Conservation (phyloP, 2,888 invertebrate genomes). For the Gandaritis pyraliata region DNA sequence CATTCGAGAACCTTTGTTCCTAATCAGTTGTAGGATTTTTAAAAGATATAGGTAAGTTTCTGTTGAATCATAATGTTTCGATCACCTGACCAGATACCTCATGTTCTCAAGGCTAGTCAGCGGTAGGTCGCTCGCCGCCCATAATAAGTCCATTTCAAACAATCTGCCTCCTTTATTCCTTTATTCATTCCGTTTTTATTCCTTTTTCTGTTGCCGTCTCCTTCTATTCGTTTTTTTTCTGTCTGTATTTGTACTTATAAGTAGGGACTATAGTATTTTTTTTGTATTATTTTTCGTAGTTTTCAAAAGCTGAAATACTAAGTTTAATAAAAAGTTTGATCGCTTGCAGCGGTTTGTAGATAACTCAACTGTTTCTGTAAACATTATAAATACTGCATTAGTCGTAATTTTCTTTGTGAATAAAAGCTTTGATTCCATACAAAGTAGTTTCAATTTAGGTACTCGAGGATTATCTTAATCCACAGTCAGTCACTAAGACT, state of each 20-base stretch:
- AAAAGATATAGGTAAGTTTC: too few relatives aligned
- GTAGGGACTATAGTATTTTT: too few relatives aligned
- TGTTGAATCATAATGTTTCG: too few relatives aligned
- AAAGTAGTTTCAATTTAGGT: slow-evolving; percentile 43
- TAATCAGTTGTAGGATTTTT: too few relatives aligned
- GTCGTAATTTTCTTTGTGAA: too few relatives aligned
- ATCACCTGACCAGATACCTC: slow-evolving; percentile 6
- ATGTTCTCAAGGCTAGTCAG: slow-evolving; percentile 40
- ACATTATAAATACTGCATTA: too few relatives aligned
- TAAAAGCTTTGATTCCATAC: too few relatives aligned
- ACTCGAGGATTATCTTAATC: slow-evolving; percentile 18
- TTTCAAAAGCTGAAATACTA: not conserved
- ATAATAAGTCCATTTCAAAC: slow-evolving; percentile 73
- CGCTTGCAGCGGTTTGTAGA: too few relatives aligned
- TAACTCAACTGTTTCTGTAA: too few relatives aligned
- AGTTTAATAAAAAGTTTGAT: not conserved
- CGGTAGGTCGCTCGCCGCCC: slow-evolving; percentile 59
- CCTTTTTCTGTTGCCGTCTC: slow-evolving; percentile 55
- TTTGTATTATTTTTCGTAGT: not conserved
- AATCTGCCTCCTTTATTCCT: slow-evolving; percentile 60
- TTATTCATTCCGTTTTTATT: too few relatives aligned
- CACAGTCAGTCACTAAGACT: not conserved
- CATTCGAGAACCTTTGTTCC: too few relatives aligned
- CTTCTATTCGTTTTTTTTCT: slow-evolving; percentile 42
- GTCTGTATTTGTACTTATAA: slow-evolving; percentile 32